Base-by-base conservation (phyloP, 2,888 invertebrate genomes). In the Caenorhabditis sulstoni region DNA sequence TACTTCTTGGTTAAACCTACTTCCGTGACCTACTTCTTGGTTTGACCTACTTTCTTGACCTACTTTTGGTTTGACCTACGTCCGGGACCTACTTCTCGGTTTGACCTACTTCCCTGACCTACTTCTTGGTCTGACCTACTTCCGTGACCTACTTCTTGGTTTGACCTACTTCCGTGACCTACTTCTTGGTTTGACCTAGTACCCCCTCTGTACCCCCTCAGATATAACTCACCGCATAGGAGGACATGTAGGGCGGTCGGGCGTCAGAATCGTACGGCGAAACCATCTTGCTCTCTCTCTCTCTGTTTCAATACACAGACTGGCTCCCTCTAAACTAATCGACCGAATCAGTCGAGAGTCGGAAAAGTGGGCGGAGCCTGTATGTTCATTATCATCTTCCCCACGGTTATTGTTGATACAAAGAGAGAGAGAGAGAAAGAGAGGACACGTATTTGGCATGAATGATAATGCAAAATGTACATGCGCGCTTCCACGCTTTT, bases 221-320 rank as follows among this genome's bases (percentile, higher is more conserved):
- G n/a, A 52, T 9, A 23, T 47, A 29, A 76, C 77, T 77, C 11
- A 77, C 77, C 39, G 65, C 59, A 20, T 52, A 76, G 14, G 76
- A 68, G 53, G 77, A 70, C 70, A 77, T 65, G 49, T 70, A 70
- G 22, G 77, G 77, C 16, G 77, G 77, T 1, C 76, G 57, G 7
- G 74, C 50, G 23, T 66, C 47, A 4, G 58, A 47, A 18, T 66
- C 77, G 59, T 58, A 70, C 18, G 65, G 58, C 23, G 70, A 61
- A 18, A 61, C 77, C 77, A 77, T 77, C 35, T 55, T 45, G 23
- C 14, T 44, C 23, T 44, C n/a, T n/a, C n/a, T n/a, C n/a, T 16
- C 44, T 20, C 37, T 37, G 11, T 11, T 45, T 50, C 50, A 41
- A 53, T 52, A 23, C 37, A 45, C 2, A 41, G 3, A 61, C 70